Percentiles rank a stretch among this genome's conserved stretches.
These are phyloP conservation scores for Bactericera cockerelli DNA, from an alignment of 1,140 invertebrate genomes.

Conservation along the genomic window DNA sequence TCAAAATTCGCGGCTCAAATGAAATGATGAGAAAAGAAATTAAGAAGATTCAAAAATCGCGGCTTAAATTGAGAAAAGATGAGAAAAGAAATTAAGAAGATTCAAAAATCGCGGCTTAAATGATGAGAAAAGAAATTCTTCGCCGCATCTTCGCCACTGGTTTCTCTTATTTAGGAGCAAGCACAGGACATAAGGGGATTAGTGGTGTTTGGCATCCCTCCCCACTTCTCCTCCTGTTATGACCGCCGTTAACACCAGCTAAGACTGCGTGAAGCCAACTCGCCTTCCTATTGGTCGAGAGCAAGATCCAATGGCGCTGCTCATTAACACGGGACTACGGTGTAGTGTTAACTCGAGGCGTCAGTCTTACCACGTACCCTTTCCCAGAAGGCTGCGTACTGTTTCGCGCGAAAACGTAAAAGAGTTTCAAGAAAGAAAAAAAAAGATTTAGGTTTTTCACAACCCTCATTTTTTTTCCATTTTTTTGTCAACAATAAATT, in stretches of 20 bases:
- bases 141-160: neutral
- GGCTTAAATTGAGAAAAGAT: too few relatives aligned
- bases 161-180: neutral
- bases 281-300: neutral
- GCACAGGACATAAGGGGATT: conserved; percentile 5
- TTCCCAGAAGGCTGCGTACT: conserved; percentile 2
- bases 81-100: too few relatives aligned
- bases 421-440: too few relatives aligned
- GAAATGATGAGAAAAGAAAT: too few relatives aligned
- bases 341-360: conserved; percentile 8
- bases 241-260: conserved; percentile 7
- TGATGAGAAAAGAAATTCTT: too few relatives aligned
- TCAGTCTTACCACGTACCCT: conserved; percentile 6
- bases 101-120: too few relatives aligned
- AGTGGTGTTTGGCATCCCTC: conserved; percentile 6
- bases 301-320: conserved; percentile 1
- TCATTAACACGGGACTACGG: conserved; percentile 4
- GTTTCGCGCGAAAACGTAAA: neutral
- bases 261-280: conserved; percentile 6
- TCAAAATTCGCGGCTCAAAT: too few relatives aligned
- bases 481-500: too few relatives aligned
- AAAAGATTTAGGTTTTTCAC: too few relatives aligned
- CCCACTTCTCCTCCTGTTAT: conserved; percentile 3
- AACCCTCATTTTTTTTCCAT: too few relatives aligned
- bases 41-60: too few relatives aligned